Conservation (phyloP, 2,888 invertebrate genomes). For the Dioctria linearis region DNA sequence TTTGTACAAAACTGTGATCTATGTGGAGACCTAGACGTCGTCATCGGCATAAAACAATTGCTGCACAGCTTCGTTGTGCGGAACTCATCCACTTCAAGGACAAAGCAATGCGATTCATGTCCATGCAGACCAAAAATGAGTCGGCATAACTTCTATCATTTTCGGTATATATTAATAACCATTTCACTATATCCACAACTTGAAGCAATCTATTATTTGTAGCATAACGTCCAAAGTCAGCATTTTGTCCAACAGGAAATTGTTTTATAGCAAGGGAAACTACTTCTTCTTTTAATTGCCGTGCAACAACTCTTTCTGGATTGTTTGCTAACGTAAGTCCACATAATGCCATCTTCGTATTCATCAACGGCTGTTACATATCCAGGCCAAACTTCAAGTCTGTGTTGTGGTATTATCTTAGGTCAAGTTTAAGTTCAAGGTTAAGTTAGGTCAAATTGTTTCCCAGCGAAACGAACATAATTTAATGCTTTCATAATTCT, state of each 20-base stretch:
- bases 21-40: too few species aligned
- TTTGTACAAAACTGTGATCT: too few species aligned
- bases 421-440: too few species aligned
- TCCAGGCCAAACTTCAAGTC: slow-evolving; percentile 93
- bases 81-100: too few species aligned
- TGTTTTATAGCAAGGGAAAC: slow-evolving; percentile 76
- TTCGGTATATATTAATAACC: slow-evolving; percentile 81
- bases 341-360: slow-evolving; percentile 89
- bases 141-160: slow-evolving; percentile 75
- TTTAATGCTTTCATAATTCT: slow-evolving; percentile 84
- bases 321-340: slow-evolving; percentile 78
- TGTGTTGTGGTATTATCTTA: slow-evolving; percentile 80
- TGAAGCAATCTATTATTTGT: slow-evolving; percentile 77
- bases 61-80: too few species aligned
- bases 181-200: slow-evolving; percentile 79
- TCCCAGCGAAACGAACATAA: slow-evolving; percentile 82
- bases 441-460: slow-evolving; percentile 82
- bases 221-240: slow-evolving; percentile 81
- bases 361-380: slow-evolving; percentile 90
- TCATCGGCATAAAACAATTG: too few species aligned
- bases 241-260: slow-evolving; percentile 71
- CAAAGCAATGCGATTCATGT: too few species aligned
- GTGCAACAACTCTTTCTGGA: slow-evolving; percentile 75
- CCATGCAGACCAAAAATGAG: slow-evolving; percentile 73
- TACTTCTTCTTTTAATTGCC: slow-evolving; percentile 78